Evolutionary conservation across 2,888 invertebrate species (phyloP).

Genomic region (Parochlus steinenii): DNA sequence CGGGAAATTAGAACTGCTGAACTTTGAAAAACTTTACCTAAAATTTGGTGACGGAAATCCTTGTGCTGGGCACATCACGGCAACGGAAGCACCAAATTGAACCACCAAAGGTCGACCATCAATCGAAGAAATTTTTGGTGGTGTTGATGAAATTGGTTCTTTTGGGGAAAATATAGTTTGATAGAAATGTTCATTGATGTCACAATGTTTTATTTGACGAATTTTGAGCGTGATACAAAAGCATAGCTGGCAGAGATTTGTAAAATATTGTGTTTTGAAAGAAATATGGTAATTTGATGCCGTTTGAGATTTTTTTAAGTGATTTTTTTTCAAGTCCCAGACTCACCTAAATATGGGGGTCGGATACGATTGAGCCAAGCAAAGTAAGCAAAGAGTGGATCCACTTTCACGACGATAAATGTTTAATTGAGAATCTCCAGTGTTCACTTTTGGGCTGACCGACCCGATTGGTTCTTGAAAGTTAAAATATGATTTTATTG

Average conservation of each 20-base stretch:
- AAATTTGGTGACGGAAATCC: slow-evolving; percentile 56
- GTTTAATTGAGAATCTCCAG: slow-evolving; percentile 28
- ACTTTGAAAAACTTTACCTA: slow-evolving; percentile 36
- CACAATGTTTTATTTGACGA: no score
- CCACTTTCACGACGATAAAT: slow-evolving; percentile 20
- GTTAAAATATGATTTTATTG: neutral
- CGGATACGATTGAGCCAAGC: slow-evolving; percentile 60
- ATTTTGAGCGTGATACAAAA: no score
- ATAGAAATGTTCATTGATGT: no score
- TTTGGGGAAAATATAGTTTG: no score
- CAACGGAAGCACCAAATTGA: slow-evolving; percentile 35
- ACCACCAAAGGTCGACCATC: slow-evolving; percentile 27
- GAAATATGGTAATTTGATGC: no score
- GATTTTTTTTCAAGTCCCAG: no score
- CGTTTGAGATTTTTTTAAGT: no score
- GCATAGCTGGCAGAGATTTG: no score
- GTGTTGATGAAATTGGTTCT: slow-evolving; percentile 7
- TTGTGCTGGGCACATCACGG: slow-evolving; percentile 57
- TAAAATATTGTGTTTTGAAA: no score
- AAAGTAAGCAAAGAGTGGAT: slow-evolving; percentile 42
- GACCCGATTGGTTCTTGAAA: slow-evolving; percentile 36
- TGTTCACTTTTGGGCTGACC: slow-evolving; percentile 43
- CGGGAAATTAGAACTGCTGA: no score
- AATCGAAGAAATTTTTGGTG: slow-evolving; percentile 31
- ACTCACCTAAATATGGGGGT: slow-evolving; percentile 55